Evolutionary conservation across 2,113 vertebrate genomes (phyloP), one percentile per base, ranked within the genome.

Genomic region (Lynx canadensis): DNA sequence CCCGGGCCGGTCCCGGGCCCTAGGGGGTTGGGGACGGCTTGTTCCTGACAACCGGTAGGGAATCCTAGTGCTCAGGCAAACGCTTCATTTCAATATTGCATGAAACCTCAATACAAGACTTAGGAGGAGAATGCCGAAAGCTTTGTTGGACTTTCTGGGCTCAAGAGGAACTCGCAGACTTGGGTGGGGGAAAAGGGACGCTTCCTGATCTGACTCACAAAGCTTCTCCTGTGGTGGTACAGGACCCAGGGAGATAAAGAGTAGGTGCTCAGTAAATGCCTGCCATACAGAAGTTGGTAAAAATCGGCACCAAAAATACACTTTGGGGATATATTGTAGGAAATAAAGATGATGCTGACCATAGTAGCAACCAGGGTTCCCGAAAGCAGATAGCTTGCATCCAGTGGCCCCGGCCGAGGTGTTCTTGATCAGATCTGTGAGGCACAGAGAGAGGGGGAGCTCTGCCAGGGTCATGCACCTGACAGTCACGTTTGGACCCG

Each of bases 1-100:
- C 15, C 33, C 18, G 0, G 2, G 45, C 38, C 14, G 33, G 33
- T 16, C 12, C 19, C 0, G 0, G 55, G 33, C 5, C 5, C n/a
- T 27, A 2, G 0, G 0, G 5, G 0, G 5, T 7, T 9, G 23
- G 65, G 52, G 29, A 45, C 19, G 16, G 76, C 38, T 79, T 55
- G 38, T 2, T 21, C 0, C 2, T 8, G 10, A 45, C 18, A 81
- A 19, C 7, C 0, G 0, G 10, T 19, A 16, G 9, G 48, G 31
- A 50, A 23, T 14, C 5, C 27, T 1, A 4, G 4, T 0, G 2
- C 2, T 7, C 48, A 14, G 0, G 18, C 15, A 55, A 78, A 68
- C 13, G 3, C 7, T 11, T 36, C 21, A n/a, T 48, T 89, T 18
- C 60, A 68, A 84, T 33, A 36, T 3, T 9, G 13, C 38, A 6